These are phyloP conservation scores for Boulengeromyrus knoepffleri DNA, from an alignment of 2,113 vertebrate genomes.

Conservation along the genomic window DNA sequence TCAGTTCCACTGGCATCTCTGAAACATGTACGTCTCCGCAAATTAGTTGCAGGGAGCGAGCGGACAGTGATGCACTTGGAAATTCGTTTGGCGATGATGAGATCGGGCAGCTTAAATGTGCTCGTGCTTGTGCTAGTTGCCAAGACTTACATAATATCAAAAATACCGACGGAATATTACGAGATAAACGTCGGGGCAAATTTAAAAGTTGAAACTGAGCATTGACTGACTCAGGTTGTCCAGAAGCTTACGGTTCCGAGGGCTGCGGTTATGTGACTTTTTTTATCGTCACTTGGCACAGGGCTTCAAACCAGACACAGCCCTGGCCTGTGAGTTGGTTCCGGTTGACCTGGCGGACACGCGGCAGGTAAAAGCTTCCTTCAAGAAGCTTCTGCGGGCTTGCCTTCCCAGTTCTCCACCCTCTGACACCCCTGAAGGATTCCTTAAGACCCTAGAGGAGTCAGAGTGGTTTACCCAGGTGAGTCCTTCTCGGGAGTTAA, in stretches of 20 bases:
- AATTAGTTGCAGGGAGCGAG: not conserved
- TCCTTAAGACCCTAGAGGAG: constrained; percentile 85
- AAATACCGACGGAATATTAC: not conserved
- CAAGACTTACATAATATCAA: not conserved
- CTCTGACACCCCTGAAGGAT: constrained; percentile 77
- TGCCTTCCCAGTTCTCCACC: constrained; percentile 83
- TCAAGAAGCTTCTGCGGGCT: constrained; percentile 91
- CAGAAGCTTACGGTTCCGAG: not conserved
- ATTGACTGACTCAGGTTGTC: not conserved
- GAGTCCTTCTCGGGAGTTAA: constrained; percentile 15
- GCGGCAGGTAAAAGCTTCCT: constrained; percentile 84
- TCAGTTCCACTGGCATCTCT: not conserved
- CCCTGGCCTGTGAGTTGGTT: constrained; percentile 91
- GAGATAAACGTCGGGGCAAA: not conserved
- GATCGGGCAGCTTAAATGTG: not conserved
- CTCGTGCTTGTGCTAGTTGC: not conserved
- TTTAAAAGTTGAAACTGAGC: not conserved
- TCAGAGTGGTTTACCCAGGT: constrained; percentile 97
- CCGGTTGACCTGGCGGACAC: constrained; percentile 92
- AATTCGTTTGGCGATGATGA: not conserved
- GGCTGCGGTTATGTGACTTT: not conserved
- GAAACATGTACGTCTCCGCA: not conserved
- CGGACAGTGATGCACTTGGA: not conserved
- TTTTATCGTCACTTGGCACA: constrained; percentile 43
- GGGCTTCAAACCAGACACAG: constrained; percentile 86